Conservation (phyloP, 2,797 vertebrate genomes). For the Apogon talboti region DNA sequence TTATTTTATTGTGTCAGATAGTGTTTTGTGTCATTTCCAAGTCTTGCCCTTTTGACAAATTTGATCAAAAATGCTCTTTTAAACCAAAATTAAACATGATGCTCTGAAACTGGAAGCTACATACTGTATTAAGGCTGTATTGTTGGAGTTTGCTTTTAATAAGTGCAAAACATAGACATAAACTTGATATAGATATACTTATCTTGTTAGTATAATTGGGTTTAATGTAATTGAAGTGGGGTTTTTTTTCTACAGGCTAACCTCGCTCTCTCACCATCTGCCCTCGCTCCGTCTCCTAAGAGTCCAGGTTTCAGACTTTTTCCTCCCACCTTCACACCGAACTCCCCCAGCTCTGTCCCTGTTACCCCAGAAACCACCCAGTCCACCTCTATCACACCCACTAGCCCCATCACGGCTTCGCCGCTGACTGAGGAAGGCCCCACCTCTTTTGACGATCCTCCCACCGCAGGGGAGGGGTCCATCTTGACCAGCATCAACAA, state of each 20-base stretch:
- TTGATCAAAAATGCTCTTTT: too few relatives aligned
- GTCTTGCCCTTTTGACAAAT: too few relatives aligned
- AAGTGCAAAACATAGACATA: too few relatives aligned
- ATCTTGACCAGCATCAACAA: slow-evolving; percentile 78
- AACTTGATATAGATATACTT: too few relatives aligned
- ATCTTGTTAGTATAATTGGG: too few relatives aligned
- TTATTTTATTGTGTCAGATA: too few relatives aligned
- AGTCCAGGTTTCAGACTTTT: slow-evolving; percentile 73
- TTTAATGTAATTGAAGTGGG: too few relatives aligned
- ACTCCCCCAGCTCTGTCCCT: slow-evolving; percentile 1
- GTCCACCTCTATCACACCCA: slow-evolving; percentile 23
- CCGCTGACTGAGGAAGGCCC: slow-evolving; percentile 62
- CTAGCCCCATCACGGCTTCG: slow-evolving; percentile 37
- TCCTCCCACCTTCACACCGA: slow-evolving; percentile 37
- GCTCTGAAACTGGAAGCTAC: too few relatives aligned
- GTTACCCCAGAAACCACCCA: slow-evolving; percentile 4
- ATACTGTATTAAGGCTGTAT: too few relatives aligned
- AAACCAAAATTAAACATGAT: too few relatives aligned
- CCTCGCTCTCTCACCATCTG: slow-evolving; percentile 68
- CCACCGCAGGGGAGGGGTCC: slow-evolving; percentile 60
- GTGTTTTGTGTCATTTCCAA: too few relatives aligned
- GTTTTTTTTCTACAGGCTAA: slow-evolving; percentile 67
- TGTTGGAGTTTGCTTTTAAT: too few relatives aligned
- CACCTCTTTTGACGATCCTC: slow-evolving; percentile 76
- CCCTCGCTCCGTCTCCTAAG: slow-evolving; percentile 65